phyloP scores from a whole-genome alignment of 35 echinoderm and acorn worm genomes.

The Apostichopus japonicus region DNA sequence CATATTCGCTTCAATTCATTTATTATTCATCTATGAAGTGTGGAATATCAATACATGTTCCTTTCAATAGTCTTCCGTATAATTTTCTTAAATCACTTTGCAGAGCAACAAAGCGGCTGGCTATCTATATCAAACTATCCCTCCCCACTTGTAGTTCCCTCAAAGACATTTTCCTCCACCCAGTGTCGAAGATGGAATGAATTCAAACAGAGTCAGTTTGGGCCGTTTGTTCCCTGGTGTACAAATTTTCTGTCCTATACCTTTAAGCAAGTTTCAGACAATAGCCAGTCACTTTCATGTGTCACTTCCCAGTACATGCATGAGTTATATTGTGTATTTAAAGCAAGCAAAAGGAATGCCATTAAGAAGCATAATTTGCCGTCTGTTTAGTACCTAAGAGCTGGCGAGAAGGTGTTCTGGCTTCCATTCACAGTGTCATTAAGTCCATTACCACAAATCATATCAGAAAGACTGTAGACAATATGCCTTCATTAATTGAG shows the following conservation, averaged over 20 bases:
- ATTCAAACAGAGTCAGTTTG: no score
- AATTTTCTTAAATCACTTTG: no score
- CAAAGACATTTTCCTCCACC: no score
- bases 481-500: conserved; percentile 55
- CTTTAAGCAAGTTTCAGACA: conserved; percentile 41
- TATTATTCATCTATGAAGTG: no score
- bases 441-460: conserved; percentile 63
- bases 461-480: conserved; percentile 33
- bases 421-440: conserved; percentile 54
- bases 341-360: conserved; percentile 40
- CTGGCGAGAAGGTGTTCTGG: conserved; percentile 38
- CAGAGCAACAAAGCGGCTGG: no score
- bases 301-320: conserved; percentile 45
- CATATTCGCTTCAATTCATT: no score
- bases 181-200: no score
- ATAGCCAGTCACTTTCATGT: conserved; percentile 62
- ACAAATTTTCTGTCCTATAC: neutral
- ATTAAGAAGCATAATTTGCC: conserved; percentile 40
- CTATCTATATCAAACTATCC: no score
- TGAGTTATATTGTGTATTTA: conserved; percentile 66
- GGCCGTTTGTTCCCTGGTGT: no score
- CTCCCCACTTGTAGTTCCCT: no score
- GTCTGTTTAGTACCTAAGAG: conserved; percentile 31
- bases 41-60: no score
- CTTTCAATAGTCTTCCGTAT: no score